Conservation (phyloP, 2,797 vertebrate genomes). For the Ceryle rudis region DNA sequence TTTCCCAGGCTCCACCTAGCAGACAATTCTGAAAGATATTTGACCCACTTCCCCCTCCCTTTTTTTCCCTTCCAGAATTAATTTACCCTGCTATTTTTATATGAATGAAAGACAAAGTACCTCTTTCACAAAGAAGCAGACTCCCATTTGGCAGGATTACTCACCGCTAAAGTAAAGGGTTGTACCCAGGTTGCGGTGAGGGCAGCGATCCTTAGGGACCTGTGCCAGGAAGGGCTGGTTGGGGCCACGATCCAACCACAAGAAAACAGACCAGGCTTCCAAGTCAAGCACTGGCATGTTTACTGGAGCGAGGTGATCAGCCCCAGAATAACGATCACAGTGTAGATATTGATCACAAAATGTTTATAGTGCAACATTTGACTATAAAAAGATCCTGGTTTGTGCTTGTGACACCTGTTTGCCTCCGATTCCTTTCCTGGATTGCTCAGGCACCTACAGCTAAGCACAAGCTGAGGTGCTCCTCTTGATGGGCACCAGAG, state of each 20-base stretch:
- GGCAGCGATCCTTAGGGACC: conserved; percentile 56
- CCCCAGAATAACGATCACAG: conserved; percentile 66
- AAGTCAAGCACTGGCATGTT: conserved; percentile 78
- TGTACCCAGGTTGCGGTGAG: conserved; percentile 76
- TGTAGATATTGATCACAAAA: conserved; percentile 77
- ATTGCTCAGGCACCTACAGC: not conserved
- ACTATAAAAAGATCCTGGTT: conserved; percentile 64
- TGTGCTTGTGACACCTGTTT: conserved; percentile 60
- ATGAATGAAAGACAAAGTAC: conserved; percentile 78
- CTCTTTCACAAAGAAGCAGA: conserved; percentile 80
- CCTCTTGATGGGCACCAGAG: not conserved
- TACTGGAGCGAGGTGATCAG: conserved; percentile 72
- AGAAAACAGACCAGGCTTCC: conserved; percentile 76
- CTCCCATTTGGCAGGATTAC: conserved; percentile 74
- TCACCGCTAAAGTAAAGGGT: conserved; percentile 81
- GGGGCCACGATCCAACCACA: conserved; percentile 65
- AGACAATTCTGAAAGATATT: conserved; percentile 80
- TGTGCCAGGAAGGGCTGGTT: conserved; percentile 69
- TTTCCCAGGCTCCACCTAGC: conserved; percentile 85
- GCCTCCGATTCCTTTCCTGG: conserved; percentile 31
- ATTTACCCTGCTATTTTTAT: conserved; percentile 79
- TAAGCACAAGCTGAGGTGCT: not conserved
- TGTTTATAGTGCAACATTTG: conserved; percentile 66
- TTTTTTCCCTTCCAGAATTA: conserved; percentile 64
- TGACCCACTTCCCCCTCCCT: conserved; percentile 63